Base-by-base conservation (phyloP, 2,888 invertebrate species). In the Melanostoma scalare region DNA sequence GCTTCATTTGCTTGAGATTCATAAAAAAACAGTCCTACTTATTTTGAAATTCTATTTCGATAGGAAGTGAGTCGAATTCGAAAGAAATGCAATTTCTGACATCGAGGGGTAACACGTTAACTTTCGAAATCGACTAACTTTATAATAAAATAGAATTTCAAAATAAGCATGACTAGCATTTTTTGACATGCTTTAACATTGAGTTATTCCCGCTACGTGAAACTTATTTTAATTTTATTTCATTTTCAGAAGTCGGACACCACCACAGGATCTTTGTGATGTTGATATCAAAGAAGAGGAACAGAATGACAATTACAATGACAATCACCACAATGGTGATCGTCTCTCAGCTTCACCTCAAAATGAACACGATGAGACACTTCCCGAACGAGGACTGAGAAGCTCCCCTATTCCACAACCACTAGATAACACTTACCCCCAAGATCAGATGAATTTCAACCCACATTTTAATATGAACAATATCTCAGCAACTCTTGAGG, bases 271-370 rank as follows among this genome's bases (percentile, higher is more conserved):
- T 48, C 86, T 90, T 20, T 91, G 91, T 84, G 91, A 91, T 82
- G 89, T 90, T 85, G 91, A 91, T 77, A 90, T 91, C 61, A 91
- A 91, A 78, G 89, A 90, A 79, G 91, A 90, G 86, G 89, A 90
- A 85, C 89, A 86, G 36, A 89, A 87, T 76, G 90, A 91, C 71
- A 88, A 87, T 77, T 88, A 89, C 63, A 90, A 89, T 52, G 90
- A 91, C 53, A 87, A 87, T 52, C 89, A 87, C 72, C 88, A 88
- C 79, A 89, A 79, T 55, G 77, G 82, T 88, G 42, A 88, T 87
- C 55, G 88, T 85, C 63, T 89, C n/a, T 75, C 86, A 60, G 52
- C 86, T 79, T 31, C 85, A 65, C 75, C 86, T 33, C 67, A 89
- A 55, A 87, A 87, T 35, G 88, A 88, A 44, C 72, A 65, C 58